phyloP scores from a whole-genome alignment of 2,113 vertebrate genomes.

The Oxygymnocypris stewartii region DNA sequence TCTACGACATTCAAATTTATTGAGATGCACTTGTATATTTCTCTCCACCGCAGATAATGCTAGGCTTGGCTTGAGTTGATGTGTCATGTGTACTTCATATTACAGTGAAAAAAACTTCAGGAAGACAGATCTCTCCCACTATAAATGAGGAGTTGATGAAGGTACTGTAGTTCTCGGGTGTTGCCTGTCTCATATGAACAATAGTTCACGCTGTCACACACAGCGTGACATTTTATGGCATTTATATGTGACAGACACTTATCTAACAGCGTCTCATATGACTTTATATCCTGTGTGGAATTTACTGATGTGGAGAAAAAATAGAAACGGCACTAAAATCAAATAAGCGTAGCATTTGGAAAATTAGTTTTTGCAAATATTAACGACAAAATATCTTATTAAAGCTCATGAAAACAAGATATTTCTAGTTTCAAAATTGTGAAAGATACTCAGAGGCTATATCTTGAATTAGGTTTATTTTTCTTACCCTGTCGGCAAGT shows the following conservation, averaged over 20 bases:
- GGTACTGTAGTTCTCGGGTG: background rate
- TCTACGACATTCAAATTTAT: no score
- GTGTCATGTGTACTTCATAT: background rate
- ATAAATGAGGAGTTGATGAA: background rate
- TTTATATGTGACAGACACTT: slow-evolving; percentile 8
- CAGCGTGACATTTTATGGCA: slow-evolving; percentile 2
- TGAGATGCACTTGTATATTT: background rate
- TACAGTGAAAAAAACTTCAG: background rate
- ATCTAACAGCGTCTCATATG: background rate
- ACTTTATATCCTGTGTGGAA: background rate
- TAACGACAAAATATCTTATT: background rate
- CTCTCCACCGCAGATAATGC: background rate
- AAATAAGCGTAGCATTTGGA: background rate
- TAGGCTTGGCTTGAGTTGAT: background rate
- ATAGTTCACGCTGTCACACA: slow-evolving; percentile 5
- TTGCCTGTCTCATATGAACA: background rate
- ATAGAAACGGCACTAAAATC: background rate
- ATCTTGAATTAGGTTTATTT: background rate
- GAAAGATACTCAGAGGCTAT: background rate
- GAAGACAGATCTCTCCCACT: background rate
- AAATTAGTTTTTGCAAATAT: background rate
- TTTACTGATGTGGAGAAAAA: slow-evolving; percentile 13
- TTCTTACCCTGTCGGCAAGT: background rate
- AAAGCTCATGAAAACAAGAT: background rate
- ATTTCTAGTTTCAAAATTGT: background rate